Base-by-base conservation (phyloP, 2,888 invertebrate species). In the Eretmocerus hayati region DNA sequence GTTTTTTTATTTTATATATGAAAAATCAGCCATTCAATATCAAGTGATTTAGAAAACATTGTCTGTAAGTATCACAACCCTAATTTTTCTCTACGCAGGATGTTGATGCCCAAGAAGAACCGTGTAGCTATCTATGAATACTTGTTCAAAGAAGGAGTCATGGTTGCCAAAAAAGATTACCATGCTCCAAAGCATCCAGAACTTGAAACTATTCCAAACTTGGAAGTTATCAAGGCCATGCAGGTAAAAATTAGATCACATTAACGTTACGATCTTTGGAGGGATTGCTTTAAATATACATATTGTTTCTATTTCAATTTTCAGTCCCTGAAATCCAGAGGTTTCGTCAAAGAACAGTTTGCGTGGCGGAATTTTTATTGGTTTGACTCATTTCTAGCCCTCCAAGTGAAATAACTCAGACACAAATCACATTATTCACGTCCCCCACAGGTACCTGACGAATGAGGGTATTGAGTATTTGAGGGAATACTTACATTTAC, bases 61-160 rank as follows among this genome's bases (percentile, higher is more conserved):
- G n/a, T n/a, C n/a, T n/a, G n/a, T n/a, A n/a, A n/a, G n/a, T n/a
- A n/a, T n/a, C n/a, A n/a, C n/a, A n/a, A n/a, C n/a, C n/a, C n/a
- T n/a, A n/a, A n/a, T n/a, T n/a, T n/a, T n/a, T 11, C 20, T 50
- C 55, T 50, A 73, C 75, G 71, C 75, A 93, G 89, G 75, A 99
- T 99, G 99, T 94, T 99, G 92, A 99, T 99, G 94, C 95, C 97
- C 67, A 97, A 96, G 81, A 90, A 91, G 79, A 93, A 95, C 74
- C 86, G 95, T 70, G 87, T 91, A 62, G 80, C 90, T 63, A 97
- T 99, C 73, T 99, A 92, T 75, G 97, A 99, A 74, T 90, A 91
- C 78, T 84, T 97, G 63, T 96, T 97, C 75, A 94, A 94, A 73
- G 97, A 99, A 77, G 99, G 99, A 73, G 99, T 99, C 56, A 88